Evolutionary conservation across 2,113 vertebrate genomes (phyloP).

Genomic region (Channa maculata): DNA sequence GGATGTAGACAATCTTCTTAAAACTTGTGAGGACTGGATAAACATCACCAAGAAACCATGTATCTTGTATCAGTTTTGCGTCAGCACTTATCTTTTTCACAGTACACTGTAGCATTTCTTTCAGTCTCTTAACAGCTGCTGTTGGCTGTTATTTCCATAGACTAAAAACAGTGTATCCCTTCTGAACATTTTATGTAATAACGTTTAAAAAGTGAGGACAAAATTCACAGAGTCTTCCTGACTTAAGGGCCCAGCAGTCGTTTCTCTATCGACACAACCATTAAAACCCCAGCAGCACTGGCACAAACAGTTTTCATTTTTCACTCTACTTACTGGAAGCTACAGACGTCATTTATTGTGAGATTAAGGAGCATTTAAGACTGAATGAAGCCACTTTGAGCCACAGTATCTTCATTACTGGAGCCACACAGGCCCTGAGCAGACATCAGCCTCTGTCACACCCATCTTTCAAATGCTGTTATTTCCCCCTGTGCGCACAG

Average conservation of each 20-base stretch:
- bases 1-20: constrained; percentile 58
- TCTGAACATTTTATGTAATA: constrained; percentile 34
- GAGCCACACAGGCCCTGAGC: constrained; percentile 65
- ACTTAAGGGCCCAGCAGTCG: constrained; percentile 30
- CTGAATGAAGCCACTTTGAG: constrained; percentile 65
- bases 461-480: constrained; percentile 69
- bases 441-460: constrained; percentile 71
- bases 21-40: constrained; percentile 46
- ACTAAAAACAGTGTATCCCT: constrained; percentile 11
- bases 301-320: constrained; percentile 48
- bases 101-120: constrained; percentile 29
- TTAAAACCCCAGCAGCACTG: constrained; percentile 45
- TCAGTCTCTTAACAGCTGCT: constrained; percentile 16
- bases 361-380: constrained; percentile 74
- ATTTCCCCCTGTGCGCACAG: constrained; percentile 49
- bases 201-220: constrained; percentile 1
- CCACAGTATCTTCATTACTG: constrained; percentile 64
- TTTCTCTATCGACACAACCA: constrained; percentile 33
- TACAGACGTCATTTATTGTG: constrained; percentile 57
- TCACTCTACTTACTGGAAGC: constrained; percentile 57
- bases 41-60: constrained; percentile 30
- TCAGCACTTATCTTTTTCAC: constrained; percentile 38
- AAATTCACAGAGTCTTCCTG: constrained; percentile 14
- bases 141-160: constrained; percentile 34
- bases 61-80: constrained; percentile 20